Evolutionary conservation across 2,113 vertebrate genomes (phyloP).

Genomic region (Ascaphus truei): DNA sequence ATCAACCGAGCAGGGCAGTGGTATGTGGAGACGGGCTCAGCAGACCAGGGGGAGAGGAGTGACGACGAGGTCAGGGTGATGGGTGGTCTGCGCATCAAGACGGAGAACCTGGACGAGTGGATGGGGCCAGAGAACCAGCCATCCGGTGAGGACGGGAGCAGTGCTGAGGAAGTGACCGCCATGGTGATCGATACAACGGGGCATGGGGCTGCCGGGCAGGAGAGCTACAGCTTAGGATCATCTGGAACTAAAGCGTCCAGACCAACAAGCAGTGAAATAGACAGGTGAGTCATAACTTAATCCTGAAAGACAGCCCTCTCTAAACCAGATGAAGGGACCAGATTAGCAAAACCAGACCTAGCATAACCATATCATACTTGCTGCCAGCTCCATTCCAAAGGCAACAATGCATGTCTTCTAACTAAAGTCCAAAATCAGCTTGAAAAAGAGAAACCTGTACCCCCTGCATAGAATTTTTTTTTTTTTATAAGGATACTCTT

Average conservation of each 20-base stretch:
- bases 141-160: slow-evolving; percentile 82
- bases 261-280: slow-evolving; percentile 88
- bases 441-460: too few relatives aligned
- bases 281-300: slow-evolving; percentile 70
- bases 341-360: too few relatives aligned
- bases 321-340: too few relatives aligned
- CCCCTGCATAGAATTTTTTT: too few relatives aligned
- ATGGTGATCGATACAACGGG: slow-evolving; percentile 92
- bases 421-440: too few relatives aligned
- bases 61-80: slow-evolving; percentile 74
- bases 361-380: too few relatives aligned
- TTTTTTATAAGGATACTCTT: too few relatives aligned
- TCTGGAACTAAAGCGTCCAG: slow-evolving; percentile 70
- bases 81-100: slow-evolving; percentile 86
- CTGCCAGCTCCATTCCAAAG: too few relatives aligned
- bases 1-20: slow-evolving; percentile 95
- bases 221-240: slow-evolving; percentile 62
- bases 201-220: slow-evolving; percentile 74
- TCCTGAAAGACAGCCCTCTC: too few relatives aligned
- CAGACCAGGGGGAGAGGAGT: slow-evolving; percentile 64
- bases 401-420: too few relatives aligned
- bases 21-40: slow-evolving; percentile 87
- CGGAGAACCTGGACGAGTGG: slow-evolving; percentile 91
- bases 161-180: slow-evolving; percentile 79
- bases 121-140: slow-evolving; percentile 81